Evolutionary conservation across 2,888 invertebrate species (phyloP), one percentile per base, ranked within the genome.

Genomic region (Sisyra terminalis): DNA sequence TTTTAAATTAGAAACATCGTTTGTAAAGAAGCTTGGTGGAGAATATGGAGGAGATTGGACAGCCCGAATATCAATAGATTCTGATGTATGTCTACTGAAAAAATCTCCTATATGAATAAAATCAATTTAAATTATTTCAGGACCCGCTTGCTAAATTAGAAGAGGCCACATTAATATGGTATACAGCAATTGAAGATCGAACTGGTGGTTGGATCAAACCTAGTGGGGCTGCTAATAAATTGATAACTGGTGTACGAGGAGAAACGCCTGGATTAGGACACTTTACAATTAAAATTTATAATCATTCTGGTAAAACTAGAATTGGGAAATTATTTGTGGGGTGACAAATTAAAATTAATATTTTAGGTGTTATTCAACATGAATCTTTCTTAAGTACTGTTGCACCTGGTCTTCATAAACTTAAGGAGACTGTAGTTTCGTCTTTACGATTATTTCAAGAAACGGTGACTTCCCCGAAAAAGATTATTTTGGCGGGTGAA

Each of bases 21-120:
- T 93, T 61, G 75, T 97, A 0, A 96, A 96, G 65, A 73, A 76
- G 40, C 66, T 73, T 0, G 83, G 82, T 2, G 88, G 87, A 1
- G 64, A 71, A 29, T 74, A 81, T 55, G 93, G 93, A 2, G 93
- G 93, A 0, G 92, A 93, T 53, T 96, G 96, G 94, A 88, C 90
- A 0, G 85, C 85, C 1, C 70, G 88, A 49, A 75, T 97, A 40
- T 65, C 70, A 42, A 78, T 82, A 1, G 65, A 66, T 44, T 60
- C 70, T 41, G 60, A 64, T 57, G 73, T 73, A n/a, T n/a, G 55
- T 52, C 52, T 47, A 13, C 45, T 15, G 17, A 29, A 3, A n/a
- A n/a, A 15, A 14, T 10, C n/a, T n/a, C n/a, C n/a, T n/a, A n/a
- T n/a, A n/a, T n/a, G n/a, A n/a, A n/a, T n/a, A n/a, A n/a, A n/a